Evolutionary conservation across 2,888 invertebrate genomes (phyloP), one percentile per base, ranked within the genome.

Genomic region (Andrena haemorrhoa): DNA sequence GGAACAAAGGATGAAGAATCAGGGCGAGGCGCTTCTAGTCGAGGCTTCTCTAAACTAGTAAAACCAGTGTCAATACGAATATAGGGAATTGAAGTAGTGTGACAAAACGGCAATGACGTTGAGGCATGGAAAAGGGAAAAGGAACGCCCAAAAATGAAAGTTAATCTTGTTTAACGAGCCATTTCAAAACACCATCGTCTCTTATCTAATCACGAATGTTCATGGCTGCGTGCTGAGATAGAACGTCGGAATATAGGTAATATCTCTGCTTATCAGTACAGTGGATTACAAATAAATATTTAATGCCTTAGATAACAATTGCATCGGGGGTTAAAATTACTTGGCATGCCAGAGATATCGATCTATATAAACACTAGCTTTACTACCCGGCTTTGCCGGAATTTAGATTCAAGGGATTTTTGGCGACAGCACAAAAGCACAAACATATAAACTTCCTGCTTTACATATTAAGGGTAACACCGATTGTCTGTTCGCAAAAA

Each of bases 191-290:
- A 31, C 7, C 0, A n/a, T 47, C 41, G 2, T 4, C 10, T 41
- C 33, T 71, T 64, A 76, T 71, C 71, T 76, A 71, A 76, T 76
- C 75, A 4, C 26, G 16, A 16, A 35, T 10, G 41, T 29, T 16
- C 20, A 10, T 2, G 56, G 5, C 56, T 31, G 56, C 23, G 2
- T 5, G 10, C 10, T 12, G 16, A n/a, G 71, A 63, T 63, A 64
- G 35, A 47, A 23, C 12, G 0, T 12, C 7, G 64, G 23, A n/a
- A n/a, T n/a, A n/a, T 41, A 63, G 51, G 12, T 20, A 41, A 41
- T 31, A 31, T 10, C 23, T 2, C 6, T 6, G 10, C 10, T 66
- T 74, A 53, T 66, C 56, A n/a, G 1, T 8, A 1, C 0, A 12
- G 31, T 29, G 8, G 12, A 47, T 12, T 2, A 23, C 5, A 71